Conservation (phyloP, 2,888 invertebrate species). For the Dryobota labecula region DNA sequence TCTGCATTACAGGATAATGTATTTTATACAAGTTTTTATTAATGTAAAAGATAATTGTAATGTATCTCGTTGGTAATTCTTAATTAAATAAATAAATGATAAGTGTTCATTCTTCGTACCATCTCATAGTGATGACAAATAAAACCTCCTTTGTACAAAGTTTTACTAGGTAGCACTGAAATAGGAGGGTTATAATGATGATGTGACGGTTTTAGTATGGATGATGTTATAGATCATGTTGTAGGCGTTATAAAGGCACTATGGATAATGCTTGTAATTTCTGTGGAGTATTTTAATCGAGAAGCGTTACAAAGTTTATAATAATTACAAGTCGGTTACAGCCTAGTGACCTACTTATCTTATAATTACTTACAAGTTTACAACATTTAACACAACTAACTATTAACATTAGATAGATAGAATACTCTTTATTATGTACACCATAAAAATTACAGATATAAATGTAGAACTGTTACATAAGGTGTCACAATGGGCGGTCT, state of each 20-base stretch:
- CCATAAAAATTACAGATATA: no score
- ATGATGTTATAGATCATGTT: constrained; percentile 12
- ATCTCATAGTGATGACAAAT: background rate
- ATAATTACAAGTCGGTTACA: background rate
- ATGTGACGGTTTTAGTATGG: background rate
- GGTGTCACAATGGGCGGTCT: no score
- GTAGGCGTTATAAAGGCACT: background rate
- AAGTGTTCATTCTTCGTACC: no score
- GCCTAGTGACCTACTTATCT: background rate
- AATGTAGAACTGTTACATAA: no score
- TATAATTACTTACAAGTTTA: background rate
- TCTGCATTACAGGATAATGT: no score
- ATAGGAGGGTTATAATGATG: background rate
- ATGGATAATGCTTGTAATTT: constrained; percentile 13
- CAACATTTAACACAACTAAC: no score
- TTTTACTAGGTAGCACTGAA: background rate
- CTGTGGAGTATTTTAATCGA: background rate
- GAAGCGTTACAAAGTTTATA: background rate
- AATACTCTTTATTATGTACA: no score
- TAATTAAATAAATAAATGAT: no score
- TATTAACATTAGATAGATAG: no score
- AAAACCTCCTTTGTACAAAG: background rate
- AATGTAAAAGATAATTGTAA: no score
- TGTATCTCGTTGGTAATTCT: no score
- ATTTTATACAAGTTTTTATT: no score